phyloP scores from a whole-genome alignment of 2,888 invertebrate species.

The Zhuqinia jingwanae region DNA sequence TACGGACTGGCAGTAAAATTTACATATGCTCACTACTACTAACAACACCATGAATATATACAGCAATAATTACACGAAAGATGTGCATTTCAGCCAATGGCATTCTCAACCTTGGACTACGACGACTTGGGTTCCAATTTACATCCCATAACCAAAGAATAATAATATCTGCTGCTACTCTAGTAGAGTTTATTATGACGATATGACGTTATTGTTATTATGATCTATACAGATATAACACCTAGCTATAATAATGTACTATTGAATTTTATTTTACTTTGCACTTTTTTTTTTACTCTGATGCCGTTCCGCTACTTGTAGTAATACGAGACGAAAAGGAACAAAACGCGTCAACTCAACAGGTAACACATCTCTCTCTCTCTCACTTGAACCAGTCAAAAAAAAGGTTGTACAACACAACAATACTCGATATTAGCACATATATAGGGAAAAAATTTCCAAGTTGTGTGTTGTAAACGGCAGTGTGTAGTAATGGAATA shows the following conservation, averaged over 20 bases:
- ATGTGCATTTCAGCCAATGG: slow-evolving; percentile 61
- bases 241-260: slow-evolving; percentile 21
- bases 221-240: background rate
- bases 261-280: slow-evolving; percentile 38
- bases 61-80: slow-evolving; percentile 57
- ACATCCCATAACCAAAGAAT: slow-evolving; percentile 62
- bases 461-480: slow-evolving; percentile 10
- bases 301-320: background rate
- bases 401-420: background rate
- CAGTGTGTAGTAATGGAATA: too few species aligned
- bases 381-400: slow-evolving; percentile 18
- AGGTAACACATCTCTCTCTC: slow-evolving; percentile 64
- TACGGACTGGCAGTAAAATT: slow-evolving; percentile 73
- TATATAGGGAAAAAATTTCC: slow-evolving; percentile 38
- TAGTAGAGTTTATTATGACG: slow-evolving; percentile 46
- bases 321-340: slow-evolving; percentile 28
- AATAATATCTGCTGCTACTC: slow-evolving; percentile 37
- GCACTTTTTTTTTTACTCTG: slow-evolving; percentile 37
- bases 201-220: slow-evolving; percentile 45
- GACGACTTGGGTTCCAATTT: slow-evolving; percentile 66
- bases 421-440: slow-evolving; percentile 29
- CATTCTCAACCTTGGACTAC: slow-evolving; percentile 69
- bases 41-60: slow-evolving; percentile 67
- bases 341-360: slow-evolving; percentile 65
- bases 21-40: slow-evolving; percentile 61